Base-by-base conservation (phyloP, 2,888 invertebrate genomes). In the Myathropa florea region DNA sequence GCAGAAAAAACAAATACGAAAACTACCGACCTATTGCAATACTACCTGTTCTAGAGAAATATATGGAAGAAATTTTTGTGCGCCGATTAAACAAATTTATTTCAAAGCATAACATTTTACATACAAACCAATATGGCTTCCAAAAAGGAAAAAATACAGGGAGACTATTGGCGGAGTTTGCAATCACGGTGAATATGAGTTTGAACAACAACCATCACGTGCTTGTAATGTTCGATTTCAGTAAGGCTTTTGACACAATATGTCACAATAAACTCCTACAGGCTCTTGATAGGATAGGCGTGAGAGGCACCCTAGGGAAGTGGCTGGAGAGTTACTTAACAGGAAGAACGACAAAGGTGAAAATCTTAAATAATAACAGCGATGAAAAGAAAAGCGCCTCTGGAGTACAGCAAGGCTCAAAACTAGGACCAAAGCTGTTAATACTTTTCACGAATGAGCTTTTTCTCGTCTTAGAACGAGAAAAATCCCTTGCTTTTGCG, bases 121-220 rank as follows among this genome's bases (percentile, higher is more conserved):
- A 59, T 9, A n/a, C 59, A 9, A 61, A 61, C n/a, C 65, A 46
- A 26, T 39, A 65, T 7, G 24, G n/a, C 28, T 55, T 55, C 9
- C 23, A 23, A 55, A 55, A 55, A 55, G 21, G 7, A 55, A 55
- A 55, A 23, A 55, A 39, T 33, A 68, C 28, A 18, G 55, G 68
- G 18, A 68, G 26, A 68, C 33, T 64, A n/a, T 18, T 64, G 30
- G 36, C 46, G 9, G 23, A 21, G 23, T 21, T 64, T 24, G 9
- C 46, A 36, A 65, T 46, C 12, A 33, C 28, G 30, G 57, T 55
- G 33, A 65, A 28, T 3, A 71, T 59, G 57, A 55, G 14, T 21
- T 33, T 14, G 14, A 71, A 60, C 28, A 60, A 71, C 21, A 57
- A 68, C 18, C 30, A 57, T 57, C 57, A 55, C 36, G 64, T 39